Evolutionary conservation across 1,140 invertebrate species (phyloP).

Genomic region (Halyomorpha halys): DNA sequence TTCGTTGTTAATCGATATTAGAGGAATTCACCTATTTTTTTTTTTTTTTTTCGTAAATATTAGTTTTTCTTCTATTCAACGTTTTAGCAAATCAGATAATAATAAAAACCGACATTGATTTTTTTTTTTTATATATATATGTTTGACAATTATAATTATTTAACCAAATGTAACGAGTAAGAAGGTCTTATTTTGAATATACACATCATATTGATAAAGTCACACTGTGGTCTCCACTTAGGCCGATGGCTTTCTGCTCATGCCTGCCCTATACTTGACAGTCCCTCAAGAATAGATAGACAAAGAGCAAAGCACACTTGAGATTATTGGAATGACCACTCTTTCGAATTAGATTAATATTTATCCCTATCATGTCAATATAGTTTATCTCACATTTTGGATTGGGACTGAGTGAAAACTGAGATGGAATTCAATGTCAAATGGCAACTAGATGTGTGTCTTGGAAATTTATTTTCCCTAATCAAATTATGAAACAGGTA

Average conservation of each 20-base stretch:
- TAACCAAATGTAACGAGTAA: constrained; percentile 11
- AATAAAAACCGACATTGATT: no score
- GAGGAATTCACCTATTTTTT: no score
- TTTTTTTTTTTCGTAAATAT: no score
- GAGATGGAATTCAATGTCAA: background rate
- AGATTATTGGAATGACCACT: constrained; percentile 3
- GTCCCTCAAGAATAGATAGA: no score
- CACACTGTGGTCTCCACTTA: constrained; percentile 6
- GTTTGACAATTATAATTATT: no score
- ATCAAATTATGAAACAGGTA: constrained; percentile 3
- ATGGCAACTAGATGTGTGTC: background rate
- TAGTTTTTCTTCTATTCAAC: no score
- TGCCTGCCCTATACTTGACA: background rate
- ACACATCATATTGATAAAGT: background rate
- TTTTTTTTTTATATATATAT: no score
- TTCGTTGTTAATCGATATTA: no score
- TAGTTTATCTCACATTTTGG: constrained; percentile 2
- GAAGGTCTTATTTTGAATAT: constrained; percentile 9
- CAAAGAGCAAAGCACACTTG: no score
- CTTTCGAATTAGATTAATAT: background rate
- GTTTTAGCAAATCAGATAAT: no score
- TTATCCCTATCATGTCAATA: background rate
- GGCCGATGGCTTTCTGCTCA: constrained; percentile 4
- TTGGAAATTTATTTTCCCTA: background rate
- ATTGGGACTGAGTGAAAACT: constrained; percentile 6